These are phyloP conservation scores for Leptinotarsa tumamoca DNA, from an alignment of 2,888 invertebrate genomes.

Conservation along the genomic window DNA sequence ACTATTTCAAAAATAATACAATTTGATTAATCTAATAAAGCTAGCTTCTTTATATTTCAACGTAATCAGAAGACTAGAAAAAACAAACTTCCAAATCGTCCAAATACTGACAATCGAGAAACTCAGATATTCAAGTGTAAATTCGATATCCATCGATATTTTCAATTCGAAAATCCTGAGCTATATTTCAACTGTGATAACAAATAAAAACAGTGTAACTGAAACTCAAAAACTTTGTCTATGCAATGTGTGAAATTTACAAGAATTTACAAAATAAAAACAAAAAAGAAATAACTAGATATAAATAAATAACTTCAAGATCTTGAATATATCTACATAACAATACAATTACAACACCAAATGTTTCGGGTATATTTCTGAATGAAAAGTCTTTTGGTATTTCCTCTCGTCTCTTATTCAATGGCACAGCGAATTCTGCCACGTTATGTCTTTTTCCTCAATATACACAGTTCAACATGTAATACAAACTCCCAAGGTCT, in stretches of 20 bases:
- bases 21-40: conserved; percentile 51
- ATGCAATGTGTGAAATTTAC: conserved; percentile 60
- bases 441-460: conserved; percentile 38
- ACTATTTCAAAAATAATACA: conserved; percentile 47
- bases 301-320: conserved; percentile 64
- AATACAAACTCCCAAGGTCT: conserved; percentile 40
- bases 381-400: conserved; percentile 60
- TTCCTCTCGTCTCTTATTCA: conserved; percentile 49
- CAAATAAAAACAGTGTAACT: conserved; percentile 18
- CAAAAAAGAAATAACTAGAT: conserved; percentile 56
- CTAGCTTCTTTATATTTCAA: conserved; percentile 47
- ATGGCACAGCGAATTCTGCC: conserved; percentile 61
- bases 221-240: conserved; percentile 42
- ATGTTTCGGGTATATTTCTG: conserved; percentile 53
- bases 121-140: not conserved
- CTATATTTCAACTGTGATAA: not conserved
- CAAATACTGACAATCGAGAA: conserved; percentile 32
- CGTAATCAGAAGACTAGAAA: conserved; percentile 45
- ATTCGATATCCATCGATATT: not conserved
- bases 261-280: conserved; percentile 63
- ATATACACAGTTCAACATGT: conserved; percentile 35
- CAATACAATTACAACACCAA: conserved; percentile 67
- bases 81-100: conserved; percentile 31
- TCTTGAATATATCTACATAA: conserved; percentile 66
- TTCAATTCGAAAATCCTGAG: not conserved